These are phyloP conservation scores for Eretmochelys imbricata DNA, from an alignment of 2,113 vertebrate genomes.

Conservation along the genomic window DNA sequence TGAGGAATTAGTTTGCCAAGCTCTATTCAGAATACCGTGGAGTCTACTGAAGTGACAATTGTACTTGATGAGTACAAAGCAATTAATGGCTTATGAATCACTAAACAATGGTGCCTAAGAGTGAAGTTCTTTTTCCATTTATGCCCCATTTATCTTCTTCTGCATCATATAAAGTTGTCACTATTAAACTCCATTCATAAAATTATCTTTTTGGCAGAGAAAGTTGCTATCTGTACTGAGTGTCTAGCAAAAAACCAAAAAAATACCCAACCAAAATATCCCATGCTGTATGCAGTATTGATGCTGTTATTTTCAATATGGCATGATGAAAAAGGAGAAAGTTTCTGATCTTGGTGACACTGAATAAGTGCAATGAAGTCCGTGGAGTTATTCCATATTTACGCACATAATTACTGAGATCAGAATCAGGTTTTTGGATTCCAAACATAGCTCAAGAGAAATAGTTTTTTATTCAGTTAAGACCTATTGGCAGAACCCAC, in stretches of 20 bases:
- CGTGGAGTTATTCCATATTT: background rate
- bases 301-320: fast-evolving
- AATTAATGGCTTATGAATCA: constrained; percentile 71
- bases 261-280: background rate
- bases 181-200: constrained; percentile 51
- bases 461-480: background rate
- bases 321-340: background rate
- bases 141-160: constrained; percentile 65
- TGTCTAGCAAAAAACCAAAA: background rate
- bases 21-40: constrained; percentile 14
- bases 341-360: background rate
- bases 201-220: background rate
- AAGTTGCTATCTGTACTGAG: background rate
- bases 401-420: background rate
- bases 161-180: constrained; percentile 37
- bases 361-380: background rate
- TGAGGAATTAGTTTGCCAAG: constrained; percentile 37
- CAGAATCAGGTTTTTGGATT: fast-evolving
- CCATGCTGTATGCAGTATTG: fast-evolving
- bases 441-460: background rate
- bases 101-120: constrained; percentile 63
- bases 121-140: constrained; percentile 61
- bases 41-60: constrained; percentile 68
- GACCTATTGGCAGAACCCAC: background rate
- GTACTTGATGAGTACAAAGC: constrained; percentile 64